Base-by-base conservation (phyloP, 2,797 vertebrate genomes). In the Galaxias olidus region DNA sequence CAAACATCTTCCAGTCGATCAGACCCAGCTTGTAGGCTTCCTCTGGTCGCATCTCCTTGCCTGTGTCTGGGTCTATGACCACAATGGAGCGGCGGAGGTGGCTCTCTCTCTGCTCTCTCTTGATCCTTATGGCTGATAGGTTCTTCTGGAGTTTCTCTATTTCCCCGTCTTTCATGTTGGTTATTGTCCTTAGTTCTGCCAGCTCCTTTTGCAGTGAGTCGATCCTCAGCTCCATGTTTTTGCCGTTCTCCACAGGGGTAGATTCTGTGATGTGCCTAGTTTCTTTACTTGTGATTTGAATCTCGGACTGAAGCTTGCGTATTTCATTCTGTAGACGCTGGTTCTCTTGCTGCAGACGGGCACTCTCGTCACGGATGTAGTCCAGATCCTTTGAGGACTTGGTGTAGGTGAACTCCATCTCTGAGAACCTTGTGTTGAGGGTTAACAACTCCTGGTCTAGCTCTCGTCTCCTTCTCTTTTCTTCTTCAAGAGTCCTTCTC, bases 1-100 rank as follows among this genome's bases (percentile, higher is more conserved):
- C 95, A 6, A 95, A 98, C 92, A 98, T 96, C 81, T 94, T 96
- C 97, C 96, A 98, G 59, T 99, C 95, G 1, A 99, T 99, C 74
- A 99, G 90, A n/a, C 97, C 96, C 0, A 91, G 81, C 10, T 91
- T 91, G 42, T 93, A 97, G 43, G 98, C 98, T 83, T 98, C 96
- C 76, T 98, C 94, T 0, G 97, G 98, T 57, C 92, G 91, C 94
- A 99, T 97, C 86, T 99, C 97, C 15, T 93, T 96, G 40, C 97
- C 97, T 0, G 95, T 91, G 54, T 99, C 96, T 0, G 97, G 98
- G 77, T 99, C 97, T 0, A 99, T 99, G 81, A 99, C 93, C 5
- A 98, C 97, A 0, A 99, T 98, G 59, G 96, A 98, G 30, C 96
- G 92, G 8, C 94, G 92, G 58, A 99, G 88, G 75, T 99, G 97